Conservation (phyloP, 1,140 invertebrate genomes). For the Cylas formicarius region DNA sequence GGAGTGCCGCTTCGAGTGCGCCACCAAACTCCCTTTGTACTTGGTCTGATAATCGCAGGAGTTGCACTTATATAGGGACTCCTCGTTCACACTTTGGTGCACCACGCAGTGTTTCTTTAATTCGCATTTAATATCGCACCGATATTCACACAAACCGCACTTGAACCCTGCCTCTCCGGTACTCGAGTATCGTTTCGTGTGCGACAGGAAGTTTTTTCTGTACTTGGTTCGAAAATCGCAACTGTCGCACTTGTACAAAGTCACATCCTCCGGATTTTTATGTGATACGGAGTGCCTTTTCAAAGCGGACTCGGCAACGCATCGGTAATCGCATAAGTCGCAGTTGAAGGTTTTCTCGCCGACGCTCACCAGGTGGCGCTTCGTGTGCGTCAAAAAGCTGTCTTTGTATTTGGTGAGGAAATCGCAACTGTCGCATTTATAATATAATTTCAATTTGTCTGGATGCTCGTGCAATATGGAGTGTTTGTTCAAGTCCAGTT, state of each 20-base stretch:
- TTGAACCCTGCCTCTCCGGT: slow-evolving; percentile 5
- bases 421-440: slow-evolving; percentile 14
- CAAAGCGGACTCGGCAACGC: slow-evolving; percentile 14
- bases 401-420: slow-evolving; percentile 16
- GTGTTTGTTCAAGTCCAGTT: slow-evolving; percentile 18
- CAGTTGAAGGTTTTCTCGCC: slow-evolving; percentile 17
- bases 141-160: not conserved
- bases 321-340: slow-evolving; percentile 14
- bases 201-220: slow-evolving; percentile 17
- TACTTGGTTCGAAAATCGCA: slow-evolving; percentile 17
- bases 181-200: slow-evolving; percentile 11
- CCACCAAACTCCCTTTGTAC: too few relatives aligned
- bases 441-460: slow-evolving; percentile 18
- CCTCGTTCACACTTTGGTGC: too few relatives aligned
- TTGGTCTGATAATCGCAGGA: too few relatives aligned
- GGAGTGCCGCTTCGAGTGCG: too few relatives aligned
- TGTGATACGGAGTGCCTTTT: slow-evolving; percentile 18
- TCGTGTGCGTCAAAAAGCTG: slow-evolving; percentile 17
- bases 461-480: slow-evolving; percentile 15
- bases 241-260: slow-evolving; percentile 19
- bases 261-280: slow-evolving; percentile 17
- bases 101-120: slow-evolving; percentile 18
- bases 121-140: slow-evolving; percentile 15
- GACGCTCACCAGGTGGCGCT: slow-evolving; percentile 10
- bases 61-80: too few relatives aligned